These are phyloP conservation scores for Macrobrachium rosenbergii DNA, from an alignment of 1,140 invertebrate species.

Conservation along the genomic window DNA sequence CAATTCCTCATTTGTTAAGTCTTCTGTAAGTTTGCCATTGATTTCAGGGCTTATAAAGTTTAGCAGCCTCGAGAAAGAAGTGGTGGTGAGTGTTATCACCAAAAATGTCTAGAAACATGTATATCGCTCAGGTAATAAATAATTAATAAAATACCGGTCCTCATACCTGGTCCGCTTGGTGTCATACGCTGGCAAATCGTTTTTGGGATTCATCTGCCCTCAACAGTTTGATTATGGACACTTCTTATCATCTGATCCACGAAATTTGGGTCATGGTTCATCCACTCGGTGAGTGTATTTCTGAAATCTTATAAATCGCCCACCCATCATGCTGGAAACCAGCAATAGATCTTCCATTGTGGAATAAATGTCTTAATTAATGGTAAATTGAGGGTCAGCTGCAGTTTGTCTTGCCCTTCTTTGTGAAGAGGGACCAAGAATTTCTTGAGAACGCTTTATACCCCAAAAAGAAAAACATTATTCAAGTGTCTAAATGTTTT, in stretches of 20 bases:
- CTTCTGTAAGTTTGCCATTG: too few species aligned
- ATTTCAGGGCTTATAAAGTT: too few species aligned
- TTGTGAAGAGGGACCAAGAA: not conserved
- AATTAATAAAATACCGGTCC: not conserved
- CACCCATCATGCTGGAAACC: not conserved
- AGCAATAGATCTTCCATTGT: not conserved
- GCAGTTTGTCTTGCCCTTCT: not conserved
- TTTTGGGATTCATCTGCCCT: too few species aligned
- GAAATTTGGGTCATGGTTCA: not conserved
- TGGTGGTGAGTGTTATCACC: too few species aligned
- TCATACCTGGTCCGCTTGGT: not conserved
- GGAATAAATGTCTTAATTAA: not conserved
- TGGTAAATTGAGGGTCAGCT: not conserved
- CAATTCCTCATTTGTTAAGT: too few species aligned
- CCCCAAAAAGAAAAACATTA: constrained; percentile 2
- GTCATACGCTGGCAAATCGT: too few species aligned
- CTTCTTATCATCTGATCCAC: not conserved
- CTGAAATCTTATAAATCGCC: not conserved
- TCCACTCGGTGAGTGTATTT: not conserved
- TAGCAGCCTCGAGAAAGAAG: too few species aligned
- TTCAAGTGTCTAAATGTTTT: not conserved
- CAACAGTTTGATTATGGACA: constrained; percentile 3
- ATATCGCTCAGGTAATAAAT: too few species aligned
- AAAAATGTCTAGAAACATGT: not conserved
- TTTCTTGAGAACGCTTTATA: not conserved